A percentile compares a stretch with the other conserved stretches of the same genome.
These are phyloP conservation scores for Martes flavigula DNA, from an alignment of 2,797 vertebrate genomes.

Conservation along the genomic window DNA sequence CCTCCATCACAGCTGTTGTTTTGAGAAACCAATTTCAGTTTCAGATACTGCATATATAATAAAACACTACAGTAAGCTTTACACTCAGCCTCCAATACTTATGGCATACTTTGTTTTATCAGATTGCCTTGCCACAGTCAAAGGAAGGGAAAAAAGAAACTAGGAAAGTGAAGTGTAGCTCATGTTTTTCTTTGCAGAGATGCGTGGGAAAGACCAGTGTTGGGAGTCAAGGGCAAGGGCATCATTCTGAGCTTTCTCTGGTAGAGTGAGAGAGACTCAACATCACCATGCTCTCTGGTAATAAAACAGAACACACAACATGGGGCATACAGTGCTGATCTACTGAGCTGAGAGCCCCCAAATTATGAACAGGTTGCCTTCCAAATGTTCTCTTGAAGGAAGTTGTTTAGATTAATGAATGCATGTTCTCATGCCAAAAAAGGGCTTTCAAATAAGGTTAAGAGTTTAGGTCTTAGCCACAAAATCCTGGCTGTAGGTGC, in stretches of 20 bases:
- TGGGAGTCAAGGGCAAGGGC: not conserved
- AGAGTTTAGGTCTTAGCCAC: not conserved
- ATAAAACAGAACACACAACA: not conserved
- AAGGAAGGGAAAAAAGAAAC: not conserved
- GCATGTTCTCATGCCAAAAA: not conserved
- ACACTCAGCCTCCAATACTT: not conserved
- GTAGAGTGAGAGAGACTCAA: not conserved
- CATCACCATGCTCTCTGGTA: not conserved
- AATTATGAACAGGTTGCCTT: slow-evolving; percentile 23
- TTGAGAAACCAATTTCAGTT: slow-evolving; percentile 20
- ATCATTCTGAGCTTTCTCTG: not conserved
- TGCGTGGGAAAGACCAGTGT: not conserved
- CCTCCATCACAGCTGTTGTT: not conserved
- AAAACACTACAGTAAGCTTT: slow-evolving; percentile 41
- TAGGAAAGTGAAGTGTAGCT: not conserved
- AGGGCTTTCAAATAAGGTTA: not conserved
- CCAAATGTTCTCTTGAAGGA: slow-evolving; percentile 2
- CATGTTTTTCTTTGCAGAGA: not conserved
- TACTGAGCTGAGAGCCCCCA: not conserved
- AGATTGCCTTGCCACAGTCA: slow-evolving; percentile 22
- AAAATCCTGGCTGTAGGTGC: not conserved
- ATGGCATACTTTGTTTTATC: slow-evolving; percentile 22
- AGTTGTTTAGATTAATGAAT: slow-evolving; percentile 40
- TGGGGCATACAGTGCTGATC: not conserved
- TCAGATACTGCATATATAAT: slow-evolving; percentile 33